Evolutionary conservation across 2,113 vertebrate genomes (phyloP), one percentile per base, ranked within the genome.

Genomic region (Bos indicus): DNA sequence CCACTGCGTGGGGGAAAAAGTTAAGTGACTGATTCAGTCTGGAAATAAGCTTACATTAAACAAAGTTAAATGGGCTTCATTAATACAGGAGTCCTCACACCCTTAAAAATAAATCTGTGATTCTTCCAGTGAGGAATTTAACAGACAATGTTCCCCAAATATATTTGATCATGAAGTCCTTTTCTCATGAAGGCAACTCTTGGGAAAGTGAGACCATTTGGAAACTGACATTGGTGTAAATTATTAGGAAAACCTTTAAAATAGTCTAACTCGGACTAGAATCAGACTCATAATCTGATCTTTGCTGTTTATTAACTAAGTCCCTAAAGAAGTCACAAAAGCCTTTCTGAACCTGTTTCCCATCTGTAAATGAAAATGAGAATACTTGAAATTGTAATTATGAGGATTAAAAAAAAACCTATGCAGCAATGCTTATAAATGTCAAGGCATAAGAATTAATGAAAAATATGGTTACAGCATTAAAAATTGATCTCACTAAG

Each of bases 81-180:
- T 95, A 96, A 60, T 48, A 1, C 6, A 60, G 23, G n/a, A 43
- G 10, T 81, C 60, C 30, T 97, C n/a, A 12, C 3, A 84, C 28
- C 16, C 84, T 95, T 96, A 88, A 83, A 93, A 97, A 59, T 52
- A 40, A 83, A 33, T 91, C 21, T 62, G 25, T 88, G 86, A 88
- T 77, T 78, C 14, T 85, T 88, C 64, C 52, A 64, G 6, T 33
- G 40, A 1, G 13, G 43, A 89, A 85, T 78, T 91, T 71, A 48
- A 43, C 26, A 60, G 48, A 59, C 48, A 78, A 2, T 71, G 36
- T 71, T 96, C 8, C 48, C 40, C 56, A 90, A 86, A 62, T 2
- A 8, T 71, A 36, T 82, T 88, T 89, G 21, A 94, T 64, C 81
- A 86, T 33, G 16, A 96, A 81, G 48, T 74, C 43, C 33, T 91